Evolutionary conservation across 2,113 vertebrate species (phyloP), one percentile per base, ranked within the genome.

Genomic region (Taxidea taxus): DNA sequence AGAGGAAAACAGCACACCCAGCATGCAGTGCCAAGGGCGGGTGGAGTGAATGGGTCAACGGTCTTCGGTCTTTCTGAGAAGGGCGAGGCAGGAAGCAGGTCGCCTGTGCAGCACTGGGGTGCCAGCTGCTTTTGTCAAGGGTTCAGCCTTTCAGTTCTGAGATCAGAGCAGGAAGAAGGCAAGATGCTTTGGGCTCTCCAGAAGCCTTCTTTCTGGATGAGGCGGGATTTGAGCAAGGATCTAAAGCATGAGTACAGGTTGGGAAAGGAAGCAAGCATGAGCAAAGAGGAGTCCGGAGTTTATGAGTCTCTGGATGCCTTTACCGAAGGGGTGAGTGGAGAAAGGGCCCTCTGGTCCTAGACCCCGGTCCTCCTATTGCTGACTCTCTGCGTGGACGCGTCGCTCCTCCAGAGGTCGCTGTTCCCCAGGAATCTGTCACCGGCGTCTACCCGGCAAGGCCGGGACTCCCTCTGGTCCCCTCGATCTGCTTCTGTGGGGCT

Each of bases 381-480:
- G 84, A 58, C 62, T 86, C 56, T 31, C 51, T 62, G 56, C 1
- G 44, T 42, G 90, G 82, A 66, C 9, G 39, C 3, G 18, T n/a
- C 51, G 31, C 29, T 96, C 98, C 98, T 97, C 92, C 92, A 98
- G 98, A 86, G 97, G 97, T 94, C 97, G 90, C 98, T 97, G 95
- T 95, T 97, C 37, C 60, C 97, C 58, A 95, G 90, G 94, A 98
- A 96, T 97, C 91, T 31, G 5, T 54, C 72, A 10, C 47, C 21
- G n/a, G 68, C 13, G 0, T 54, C 39, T 0, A 11, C 7, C 0
- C 39, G 1, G 27, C 56, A 31, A 25, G 11, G 90, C 51, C 60
- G 0, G 10, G 49, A 10, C 87, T 77, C 37, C 31, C 3, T 7
- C 49, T 1, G 44, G 27, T 91, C 51, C 62, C 11, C 44, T 58